Percentiles rank a stretch among this genome's conserved stretches.
phyloP scores from a whole-genome alignment of 2,797 vertebrate species.

The Falco rusticolus region DNA sequence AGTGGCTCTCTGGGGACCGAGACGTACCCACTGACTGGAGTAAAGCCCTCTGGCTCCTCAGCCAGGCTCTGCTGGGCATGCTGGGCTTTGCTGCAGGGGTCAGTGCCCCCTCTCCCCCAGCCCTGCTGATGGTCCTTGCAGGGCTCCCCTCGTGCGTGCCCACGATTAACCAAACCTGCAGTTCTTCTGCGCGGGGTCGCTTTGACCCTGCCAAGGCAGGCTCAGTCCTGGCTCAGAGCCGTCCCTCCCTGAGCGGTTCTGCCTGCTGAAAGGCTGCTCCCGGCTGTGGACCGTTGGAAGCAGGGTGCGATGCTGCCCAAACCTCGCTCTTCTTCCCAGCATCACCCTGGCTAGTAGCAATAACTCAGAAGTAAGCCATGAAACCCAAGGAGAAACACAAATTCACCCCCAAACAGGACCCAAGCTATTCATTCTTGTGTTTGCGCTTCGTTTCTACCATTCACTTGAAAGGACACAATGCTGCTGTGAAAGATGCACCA shows the following conservation, averaged over 20 bases:
- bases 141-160: neutral
- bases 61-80: neutral
- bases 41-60: neutral
- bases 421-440: rapidly evolving
- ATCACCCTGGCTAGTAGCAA: neutral
- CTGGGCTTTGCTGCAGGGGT: neutral
- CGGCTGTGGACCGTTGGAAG: neutral
- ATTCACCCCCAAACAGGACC: neutral
- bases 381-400: neutral
- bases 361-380: neutral
- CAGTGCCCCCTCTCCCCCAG: neutral
- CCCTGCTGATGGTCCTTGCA: neutral
- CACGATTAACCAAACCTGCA: neutral
- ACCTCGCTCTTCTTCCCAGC: neutral
- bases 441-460: neutral
- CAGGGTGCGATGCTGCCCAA: neutral
- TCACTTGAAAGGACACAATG: neutral
- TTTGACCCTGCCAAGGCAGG: neutral
- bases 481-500: neutral
- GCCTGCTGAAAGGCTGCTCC: neutral
- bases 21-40: neutral
- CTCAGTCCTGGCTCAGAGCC: neutral
- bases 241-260: neutral
- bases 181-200: neutral
- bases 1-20: neutral